Conservation (phyloP, 2,888 invertebrate genomes). For the Rhagonycha lutea region DNA sequence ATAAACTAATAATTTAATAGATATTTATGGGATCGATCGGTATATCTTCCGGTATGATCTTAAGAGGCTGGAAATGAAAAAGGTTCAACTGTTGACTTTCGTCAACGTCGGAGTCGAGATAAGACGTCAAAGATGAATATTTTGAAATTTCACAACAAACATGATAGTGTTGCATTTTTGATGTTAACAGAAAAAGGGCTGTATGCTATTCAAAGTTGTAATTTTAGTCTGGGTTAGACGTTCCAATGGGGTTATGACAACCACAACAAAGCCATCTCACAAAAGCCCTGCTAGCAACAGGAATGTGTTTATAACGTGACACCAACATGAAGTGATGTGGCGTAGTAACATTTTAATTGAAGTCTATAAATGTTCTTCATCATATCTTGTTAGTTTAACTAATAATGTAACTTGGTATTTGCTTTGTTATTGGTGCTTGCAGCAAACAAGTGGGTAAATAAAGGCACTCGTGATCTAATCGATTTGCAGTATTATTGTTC, state of each 20-base stretch:
- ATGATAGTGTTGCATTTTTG: slow-evolving; percentile 9
- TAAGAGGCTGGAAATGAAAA: neutral
- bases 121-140: neutral
- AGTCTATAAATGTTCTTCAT: slow-evolving; percentile 12
- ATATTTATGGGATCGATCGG: neutral
- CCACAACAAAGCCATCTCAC: slow-evolving; percentile 21
- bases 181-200: slow-evolving; percentile 10
- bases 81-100: neutral
- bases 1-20: slow-evolving; percentile 13
- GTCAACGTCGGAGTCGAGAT: neutral
- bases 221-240: slow-evolving; percentile 18
- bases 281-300: slow-evolving; percentile 22
- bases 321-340: slow-evolving; percentile 19
- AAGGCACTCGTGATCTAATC: neutral
- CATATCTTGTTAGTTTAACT: neutral
- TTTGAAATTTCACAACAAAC: neutral
- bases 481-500: too few relatives aligned
- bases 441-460: neutral
- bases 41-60: neutral
- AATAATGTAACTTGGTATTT: neutral
- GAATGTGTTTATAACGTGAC: slow-evolving; percentile 24
- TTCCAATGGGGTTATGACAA: slow-evolving; percentile 16
- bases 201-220: slow-evolving; percentile 12
- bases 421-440: neutral
- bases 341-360: slow-evolving; percentile 15